Evolutionary conservation across 64 coral and sea anemone genomes (phyloP).

Genomic region (Exaiptasia diaphana): DNA sequence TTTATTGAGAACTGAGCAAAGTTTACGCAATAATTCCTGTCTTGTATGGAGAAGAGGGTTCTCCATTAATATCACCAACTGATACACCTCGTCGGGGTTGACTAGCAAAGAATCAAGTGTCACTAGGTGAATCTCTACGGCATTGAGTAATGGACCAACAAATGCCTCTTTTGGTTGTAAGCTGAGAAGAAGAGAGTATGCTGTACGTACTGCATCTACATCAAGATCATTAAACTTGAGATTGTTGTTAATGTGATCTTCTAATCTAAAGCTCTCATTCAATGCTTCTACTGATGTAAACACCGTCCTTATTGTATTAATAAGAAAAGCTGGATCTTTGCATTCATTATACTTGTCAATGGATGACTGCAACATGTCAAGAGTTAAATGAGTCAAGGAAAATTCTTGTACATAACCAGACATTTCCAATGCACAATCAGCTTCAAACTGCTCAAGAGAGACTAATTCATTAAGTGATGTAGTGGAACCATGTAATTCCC

Average conservation of each 20-base stretch:
- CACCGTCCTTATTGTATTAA: constrained; percentile 97
- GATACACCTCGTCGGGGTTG: constrained; percentile 61
- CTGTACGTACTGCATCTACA: constrained; percentile 57
- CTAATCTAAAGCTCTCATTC: constrained; percentile 86
- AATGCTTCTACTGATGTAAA: constrained; percentile 85
- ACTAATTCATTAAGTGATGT: constrained; percentile 69
- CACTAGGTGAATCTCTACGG: constrained; percentile 82
- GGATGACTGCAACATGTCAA: constrained; percentile 79
- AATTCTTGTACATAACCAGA: constrained; percentile 80
- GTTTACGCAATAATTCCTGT: constrained; percentile 59
- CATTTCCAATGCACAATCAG: constrained; percentile 95
- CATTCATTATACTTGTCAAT: constrained; percentile 79
- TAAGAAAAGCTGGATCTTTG: constrained; percentile 78
- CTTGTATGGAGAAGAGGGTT: constrained; percentile 75
- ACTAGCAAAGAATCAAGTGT: constrained; percentile 50
- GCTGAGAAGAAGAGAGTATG: constrained; percentile 71
- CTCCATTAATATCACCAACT: constrained; percentile 78
- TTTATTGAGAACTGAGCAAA: constrained; percentile 60
- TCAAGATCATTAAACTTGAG: constrained; percentile 36
- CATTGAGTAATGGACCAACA: constrained; percentile 64
- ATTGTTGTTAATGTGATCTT: neutral
- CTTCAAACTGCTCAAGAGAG: constrained; percentile 89
- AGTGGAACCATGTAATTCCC: constrained; percentile 59
- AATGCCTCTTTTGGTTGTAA: constrained; percentile 69
- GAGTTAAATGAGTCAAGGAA: constrained; percentile 89